Evolutionary conservation across 2,113 vertebrate species (phyloP).

Genomic region (Amblyopsis rosae): DNA sequence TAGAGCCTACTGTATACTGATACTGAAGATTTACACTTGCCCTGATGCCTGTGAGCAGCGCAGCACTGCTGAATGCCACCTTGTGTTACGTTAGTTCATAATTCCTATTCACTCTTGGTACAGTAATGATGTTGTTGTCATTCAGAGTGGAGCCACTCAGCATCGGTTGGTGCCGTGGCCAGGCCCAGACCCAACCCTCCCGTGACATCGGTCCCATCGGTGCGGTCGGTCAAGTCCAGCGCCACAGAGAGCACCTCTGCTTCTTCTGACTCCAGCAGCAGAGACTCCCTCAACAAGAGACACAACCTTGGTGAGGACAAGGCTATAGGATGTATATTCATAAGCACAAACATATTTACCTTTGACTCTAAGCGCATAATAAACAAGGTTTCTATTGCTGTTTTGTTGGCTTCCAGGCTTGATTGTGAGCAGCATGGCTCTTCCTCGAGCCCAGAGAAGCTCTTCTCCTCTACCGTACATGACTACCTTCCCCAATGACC

Average conservation of each 20-base stretch:
- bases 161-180: slow-evolving; percentile 45
- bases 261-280: slow-evolving; percentile 68
- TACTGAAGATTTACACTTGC: no score
- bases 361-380: background rate
- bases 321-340: background rate
- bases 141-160: slow-evolving; percentile 80
- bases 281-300: slow-evolving; percentile 57
- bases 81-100: background rate
- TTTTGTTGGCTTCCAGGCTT: slow-evolving; percentile 51
- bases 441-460: slow-evolving; percentile 56
- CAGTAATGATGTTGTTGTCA: background rate
- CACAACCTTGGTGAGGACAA: slow-evolving; percentile 65
- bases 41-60: no score
- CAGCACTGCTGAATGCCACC: background rate
- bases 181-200: slow-evolving; percentile 59
- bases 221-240: slow-evolving; percentile 71
- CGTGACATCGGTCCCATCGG: slow-evolving; percentile 62
- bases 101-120: background rate
- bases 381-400: slow-evolving; percentile 7
- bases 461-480: slow-evolving; percentile 2
- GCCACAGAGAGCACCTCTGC: slow-evolving; percentile 78
- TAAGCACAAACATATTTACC: background rate
- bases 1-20: no score
- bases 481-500: slow-evolving; percentile 17
- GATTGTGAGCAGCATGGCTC: slow-evolving; percentile 53